Percentiles rank a stretch among this genome's conserved stretches.
Conservation (phyloP, 2,888 invertebrate genomes). For the Cosmorhoe ocellata region DNA sequence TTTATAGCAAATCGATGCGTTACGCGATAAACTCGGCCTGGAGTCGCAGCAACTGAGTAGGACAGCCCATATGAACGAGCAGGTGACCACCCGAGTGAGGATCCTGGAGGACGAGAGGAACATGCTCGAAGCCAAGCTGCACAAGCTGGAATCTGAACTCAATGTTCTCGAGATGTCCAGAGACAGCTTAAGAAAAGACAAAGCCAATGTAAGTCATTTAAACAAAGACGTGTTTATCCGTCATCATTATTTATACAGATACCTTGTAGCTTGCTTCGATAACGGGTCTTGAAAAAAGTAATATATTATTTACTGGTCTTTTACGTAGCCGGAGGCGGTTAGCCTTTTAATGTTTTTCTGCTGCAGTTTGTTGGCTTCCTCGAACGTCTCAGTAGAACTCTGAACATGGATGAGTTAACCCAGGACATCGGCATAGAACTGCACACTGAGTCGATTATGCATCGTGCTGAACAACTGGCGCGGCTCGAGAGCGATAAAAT, state of each 20-base stretch:
- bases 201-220: constrained; percentile 85
- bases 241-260: neutral
- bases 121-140: constrained; percentile 87
- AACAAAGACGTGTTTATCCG: neutral
- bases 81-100: constrained; percentile 84
- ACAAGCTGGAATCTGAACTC: constrained; percentile 91
- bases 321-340: too few relatives aligned
- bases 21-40: constrained; percentile 88
- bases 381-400: constrained; percentile 90
- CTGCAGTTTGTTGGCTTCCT: constrained; percentile 89
- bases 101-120: constrained; percentile 89
- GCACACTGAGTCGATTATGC: constrained; percentile 91
- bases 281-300: too few relatives aligned
- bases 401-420: constrained; percentile 93
- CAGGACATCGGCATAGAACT: constrained; percentile 91
- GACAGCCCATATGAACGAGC: constrained; percentile 85
- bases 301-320: too few relatives aligned
- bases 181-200: constrained; percentile 89
- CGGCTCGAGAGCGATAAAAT: constrained; percentile 91
- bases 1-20: constrained; percentile 86
- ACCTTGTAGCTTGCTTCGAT: too few relatives aligned
- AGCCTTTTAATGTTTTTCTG: constrained; percentile 37
- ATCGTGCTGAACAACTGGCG: constrained; percentile 92
- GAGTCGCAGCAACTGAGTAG: constrained; percentile 88
- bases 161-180: constrained; percentile 87